These are phyloP conservation scores for Calycopis cecrops DNA, from an alignment of 1,140 invertebrate species.

Conservation along the genomic window DNA sequence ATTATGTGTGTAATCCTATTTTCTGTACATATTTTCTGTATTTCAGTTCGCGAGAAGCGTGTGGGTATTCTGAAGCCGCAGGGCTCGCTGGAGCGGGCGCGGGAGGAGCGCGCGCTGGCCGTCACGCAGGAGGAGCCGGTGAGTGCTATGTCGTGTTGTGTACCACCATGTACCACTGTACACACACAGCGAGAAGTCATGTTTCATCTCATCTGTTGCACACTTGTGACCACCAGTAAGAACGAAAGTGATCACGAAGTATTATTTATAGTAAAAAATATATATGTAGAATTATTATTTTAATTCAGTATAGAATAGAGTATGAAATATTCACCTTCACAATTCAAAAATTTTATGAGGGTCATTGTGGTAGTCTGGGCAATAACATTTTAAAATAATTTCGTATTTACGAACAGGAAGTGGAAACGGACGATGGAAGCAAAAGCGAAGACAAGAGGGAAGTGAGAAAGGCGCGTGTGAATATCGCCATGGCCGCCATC, in stretches of 20 bases:
- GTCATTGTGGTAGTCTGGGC: neutral
- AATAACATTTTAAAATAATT: neutral
- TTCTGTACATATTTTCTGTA: conserved; percentile 15
- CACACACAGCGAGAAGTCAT: no score
- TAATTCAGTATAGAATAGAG: no score
- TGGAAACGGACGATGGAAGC: conserved; percentile 33
- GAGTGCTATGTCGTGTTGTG: neutral
- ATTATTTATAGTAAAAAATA: no score
- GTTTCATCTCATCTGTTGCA: no score
- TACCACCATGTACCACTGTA: no score
- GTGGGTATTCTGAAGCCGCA: conserved; percentile 83
- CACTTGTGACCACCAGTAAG: no score
- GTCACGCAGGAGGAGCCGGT: conserved; percentile 37
- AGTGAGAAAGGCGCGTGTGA: conserved; percentile 70
- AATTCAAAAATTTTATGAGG: no score
- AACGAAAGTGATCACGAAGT: no score
- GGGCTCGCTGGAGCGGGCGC: conserved; percentile 78
- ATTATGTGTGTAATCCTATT: no score
- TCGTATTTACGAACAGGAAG: conserved; percentile 25
- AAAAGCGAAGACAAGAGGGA: conserved; percentile 52
- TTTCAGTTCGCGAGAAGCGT: conserved; percentile 74
- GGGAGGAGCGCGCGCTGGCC: conserved; percentile 73
- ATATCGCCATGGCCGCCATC: conserved; percentile 86
- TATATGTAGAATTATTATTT: no score
- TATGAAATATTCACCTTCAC: no score